These are phyloP conservation scores for Todus mexicanus DNA, from an alignment of 2,797 vertebrate species.

Conservation along the genomic window DNA sequence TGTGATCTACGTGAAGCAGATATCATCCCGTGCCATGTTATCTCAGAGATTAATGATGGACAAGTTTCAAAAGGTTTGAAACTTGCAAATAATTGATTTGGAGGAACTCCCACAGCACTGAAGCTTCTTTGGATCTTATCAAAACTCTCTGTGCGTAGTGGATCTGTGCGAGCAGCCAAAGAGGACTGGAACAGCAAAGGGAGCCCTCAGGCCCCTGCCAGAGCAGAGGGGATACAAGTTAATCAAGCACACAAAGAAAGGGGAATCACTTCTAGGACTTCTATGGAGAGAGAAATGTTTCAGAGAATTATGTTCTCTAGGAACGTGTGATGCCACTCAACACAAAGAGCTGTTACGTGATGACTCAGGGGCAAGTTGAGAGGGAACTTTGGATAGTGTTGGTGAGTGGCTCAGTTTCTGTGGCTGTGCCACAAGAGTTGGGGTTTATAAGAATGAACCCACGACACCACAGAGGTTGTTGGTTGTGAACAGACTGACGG, in stretches of 20 bases:
- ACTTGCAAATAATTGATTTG: conserved; percentile 46
- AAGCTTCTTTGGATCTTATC: conserved; percentile 1
- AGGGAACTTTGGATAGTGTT: background rate
- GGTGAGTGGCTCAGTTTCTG: background rate
- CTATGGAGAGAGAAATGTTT: background rate
- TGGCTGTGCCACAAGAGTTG: background rate
- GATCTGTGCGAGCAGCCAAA: background rate
- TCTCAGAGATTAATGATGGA: conserved; percentile 5
- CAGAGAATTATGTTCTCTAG: background rate
- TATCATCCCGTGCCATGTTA: background rate
- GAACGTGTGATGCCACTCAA: background rate
- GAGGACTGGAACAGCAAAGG: background rate
- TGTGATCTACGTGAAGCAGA: background rate
- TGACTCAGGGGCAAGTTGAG: background rate
- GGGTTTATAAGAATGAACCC: background rate
- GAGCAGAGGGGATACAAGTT: background rate
- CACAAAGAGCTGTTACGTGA: background rate
- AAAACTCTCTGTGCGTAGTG: background rate
- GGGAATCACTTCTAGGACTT: background rate
- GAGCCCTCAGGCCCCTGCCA: background rate
- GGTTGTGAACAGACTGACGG: background rate
- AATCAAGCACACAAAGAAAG: background rate
- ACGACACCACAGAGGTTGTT: background rate
- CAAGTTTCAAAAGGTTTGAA: conserved; percentile 42
- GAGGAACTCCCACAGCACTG: conserved; percentile 18